These are phyloP conservation scores for Platynereis dumerilii DNA, from an alignment of 2,888 invertebrate genomes.

Conservation along the genomic window DNA sequence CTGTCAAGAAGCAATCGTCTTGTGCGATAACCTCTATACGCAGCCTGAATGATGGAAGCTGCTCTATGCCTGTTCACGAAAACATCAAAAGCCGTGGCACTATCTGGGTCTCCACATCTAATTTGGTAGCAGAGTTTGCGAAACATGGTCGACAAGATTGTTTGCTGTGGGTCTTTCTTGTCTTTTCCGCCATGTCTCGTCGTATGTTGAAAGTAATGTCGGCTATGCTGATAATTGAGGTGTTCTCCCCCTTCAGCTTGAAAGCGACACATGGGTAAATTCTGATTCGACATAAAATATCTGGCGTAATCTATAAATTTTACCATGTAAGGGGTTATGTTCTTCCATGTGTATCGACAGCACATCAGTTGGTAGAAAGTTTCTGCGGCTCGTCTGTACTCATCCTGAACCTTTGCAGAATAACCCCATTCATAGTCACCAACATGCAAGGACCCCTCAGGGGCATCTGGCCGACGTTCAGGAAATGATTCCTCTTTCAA, in stretches of 20 bases:
- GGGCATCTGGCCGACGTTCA: background rate
- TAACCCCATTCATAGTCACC: background rate
- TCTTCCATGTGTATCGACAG: background rate
- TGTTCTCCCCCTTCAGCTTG: conserved; percentile 2
- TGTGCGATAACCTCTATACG: background rate
- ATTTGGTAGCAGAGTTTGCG: background rate
- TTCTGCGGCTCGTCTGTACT: background rate
- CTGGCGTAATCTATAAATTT: conserved; percentile 2
- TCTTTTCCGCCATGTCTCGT: background rate
- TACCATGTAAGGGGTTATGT: background rate
- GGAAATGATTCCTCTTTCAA: background rate
- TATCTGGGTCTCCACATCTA: background rate
- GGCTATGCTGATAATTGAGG: background rate
- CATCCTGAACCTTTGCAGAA: background rate
- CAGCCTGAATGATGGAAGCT: background rate
- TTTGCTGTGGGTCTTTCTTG: background rate
- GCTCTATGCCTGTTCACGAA: background rate
- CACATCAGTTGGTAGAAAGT: conserved; percentile 3
- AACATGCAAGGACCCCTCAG: background rate
- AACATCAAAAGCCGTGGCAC: background rate
- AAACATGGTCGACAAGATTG: background rate
- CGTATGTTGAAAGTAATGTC: background rate
- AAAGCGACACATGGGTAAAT: conserved; percentile 1
- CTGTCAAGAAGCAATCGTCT: too few relatives aligned
- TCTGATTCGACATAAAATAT: background rate